These are phyloP conservation scores for Syrrhaptes paradoxus DNA, from an alignment of 2,113 vertebrate genomes.

Conservation along the genomic window DNA sequence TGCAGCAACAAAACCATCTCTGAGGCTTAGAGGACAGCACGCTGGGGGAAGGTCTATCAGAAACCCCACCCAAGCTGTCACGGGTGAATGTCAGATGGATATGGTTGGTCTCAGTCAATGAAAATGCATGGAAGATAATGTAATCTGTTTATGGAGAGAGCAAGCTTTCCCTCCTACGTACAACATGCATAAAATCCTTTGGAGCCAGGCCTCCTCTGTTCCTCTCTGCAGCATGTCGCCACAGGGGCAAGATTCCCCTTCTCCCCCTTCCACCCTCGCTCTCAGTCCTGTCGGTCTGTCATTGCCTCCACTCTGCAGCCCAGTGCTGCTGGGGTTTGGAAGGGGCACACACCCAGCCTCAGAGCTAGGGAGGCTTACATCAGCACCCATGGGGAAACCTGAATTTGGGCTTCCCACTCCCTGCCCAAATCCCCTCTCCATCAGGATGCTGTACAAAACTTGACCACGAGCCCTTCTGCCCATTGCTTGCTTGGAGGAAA, in stretches of 20 bases:
- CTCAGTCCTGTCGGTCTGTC: background rate
- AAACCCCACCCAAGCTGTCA: background rate
- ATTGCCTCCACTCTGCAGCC: fast-evolving
- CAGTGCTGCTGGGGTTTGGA: fast-evolving
- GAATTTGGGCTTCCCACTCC: fast-evolving
- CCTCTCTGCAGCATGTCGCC: background rate
- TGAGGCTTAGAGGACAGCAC: background rate
- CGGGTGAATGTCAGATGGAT: background rate
- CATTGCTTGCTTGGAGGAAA: background rate
- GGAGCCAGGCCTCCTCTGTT: background rate
- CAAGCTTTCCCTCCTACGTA: background rate
- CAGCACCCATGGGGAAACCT: fast-evolving
- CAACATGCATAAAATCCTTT: background rate
- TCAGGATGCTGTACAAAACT: background rate
- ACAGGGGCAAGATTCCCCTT: background rate
- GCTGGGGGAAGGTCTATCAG: background rate
- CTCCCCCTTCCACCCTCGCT: background rate
- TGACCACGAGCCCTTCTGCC: background rate
- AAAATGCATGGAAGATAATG: background rate
- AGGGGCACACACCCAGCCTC: fast-evolving
- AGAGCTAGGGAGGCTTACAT: fast-evolving
- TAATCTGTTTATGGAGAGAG: background rate
- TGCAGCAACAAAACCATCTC: background rate
- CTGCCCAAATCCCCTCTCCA: background rate
- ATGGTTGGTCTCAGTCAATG: background rate